Base-by-base conservation (phyloP, 2,113 vertebrate species). In the Nerophis lumbriciformis region DNA sequence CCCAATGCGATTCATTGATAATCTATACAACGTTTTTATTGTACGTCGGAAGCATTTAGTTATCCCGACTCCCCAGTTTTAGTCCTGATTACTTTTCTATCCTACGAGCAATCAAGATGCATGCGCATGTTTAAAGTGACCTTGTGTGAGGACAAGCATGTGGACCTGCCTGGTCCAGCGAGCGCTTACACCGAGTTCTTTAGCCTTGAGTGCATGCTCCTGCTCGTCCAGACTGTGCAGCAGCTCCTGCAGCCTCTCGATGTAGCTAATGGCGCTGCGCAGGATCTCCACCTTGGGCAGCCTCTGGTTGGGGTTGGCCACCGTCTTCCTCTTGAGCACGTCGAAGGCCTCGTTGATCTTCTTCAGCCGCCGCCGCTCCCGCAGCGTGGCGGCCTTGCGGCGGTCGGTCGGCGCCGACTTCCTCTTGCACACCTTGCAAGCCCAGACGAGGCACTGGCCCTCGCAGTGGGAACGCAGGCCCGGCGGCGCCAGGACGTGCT, bases 321-420 rank as follows among this genome's bases (percentile, higher is more conserved):
- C 95, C 37, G 94, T 98, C 79, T 95, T 84, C 72, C 91, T 90
- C 89, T 99, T 99, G 65, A 99, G 87, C 1, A 93, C 97, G 48
- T 99, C 97, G 67, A 99, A 99, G 71, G 97, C 97, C 88, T 98
- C 97, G 66, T 99, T 99, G 87, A 99, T 99, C 89, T 98, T 99
- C 88, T 97, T 98, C 10, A 99, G 92, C 51, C 97, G 74, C 79
- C 95, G 81, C 72, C 97, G 88, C 81, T 99, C 97, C 45, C 97
- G 73, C 64, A 99, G 90, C 1, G 97, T 99, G 59, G 97, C 96
- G 3, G 97, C 97, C 82, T 98, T 97, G 71, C 97, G 88, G 5
- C 97, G 80, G 86, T 99, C 96, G 0, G 93, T 94, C 35, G 96
- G 96, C 53, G 94, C 96, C 0, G 95, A 93, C 81, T 95, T 96